Base-by-base conservation (phyloP, 1,140 invertebrate genomes). In the Belonocnema kinseyi region DNA sequence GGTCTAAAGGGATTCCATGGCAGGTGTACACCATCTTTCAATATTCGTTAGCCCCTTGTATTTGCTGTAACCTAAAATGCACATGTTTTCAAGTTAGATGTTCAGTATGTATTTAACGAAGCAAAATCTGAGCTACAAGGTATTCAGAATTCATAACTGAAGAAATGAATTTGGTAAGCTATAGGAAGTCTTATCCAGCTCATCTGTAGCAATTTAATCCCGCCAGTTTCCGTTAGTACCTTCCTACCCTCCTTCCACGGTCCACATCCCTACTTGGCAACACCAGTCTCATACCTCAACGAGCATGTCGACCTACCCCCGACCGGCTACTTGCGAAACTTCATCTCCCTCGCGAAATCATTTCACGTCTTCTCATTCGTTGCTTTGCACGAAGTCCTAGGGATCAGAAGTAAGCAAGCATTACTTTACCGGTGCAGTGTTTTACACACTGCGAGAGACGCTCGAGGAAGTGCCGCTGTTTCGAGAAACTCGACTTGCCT, bases 121-220 rank as follows among this genome's bases (percentile, higher is more conserved):
- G 17, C 14, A 40, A 13, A 66, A 77, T 46, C 82, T 61, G 26
- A 3, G 58, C 46, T 71, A 72, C 77, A 78, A 8, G 61, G n/a
- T 8, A 66, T 16, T 16, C 40, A 66, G n/a, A 40, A 46, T 16
- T 40, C 40, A 66, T 13, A 33, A 16, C 6, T 61, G 13, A 21
- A 14, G 33, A 66, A 66, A 66, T 66, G 14, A 14, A 33, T 14
- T 40, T 66, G 14, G 16, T 40, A 46, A 66, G n/a, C 12, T 16
- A 13, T 89, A 85, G 77, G 72, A 79, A 80, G 79, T 72, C 83
- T 79, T 84, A 85, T 87, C 84, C 85, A 86, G 87, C 83, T 86
- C 83, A 89, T 90, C 86, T 86, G 85, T 84, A 85, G 85, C 87
- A 87, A 88, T 90, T 88, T 89, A 90, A 90, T 89, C 85, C 85